Base-by-base conservation (phyloP, 2,797 vertebrate genomes). In the Chelmon rostratus region DNA sequence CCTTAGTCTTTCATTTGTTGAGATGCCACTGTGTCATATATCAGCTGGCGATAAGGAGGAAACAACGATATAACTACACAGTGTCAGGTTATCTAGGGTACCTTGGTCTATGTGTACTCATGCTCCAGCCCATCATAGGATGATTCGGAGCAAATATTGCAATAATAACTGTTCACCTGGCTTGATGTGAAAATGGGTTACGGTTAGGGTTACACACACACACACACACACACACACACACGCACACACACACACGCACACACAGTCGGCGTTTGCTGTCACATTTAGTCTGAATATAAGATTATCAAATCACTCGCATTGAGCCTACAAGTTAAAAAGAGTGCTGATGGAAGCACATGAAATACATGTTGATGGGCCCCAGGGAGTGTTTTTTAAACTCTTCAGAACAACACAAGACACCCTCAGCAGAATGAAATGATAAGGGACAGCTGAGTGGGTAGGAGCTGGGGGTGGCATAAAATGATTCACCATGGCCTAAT, bases 391-490 rank as follows among this genome's bases (percentile, higher is more conserved):
- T 76, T 53, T 82, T 82, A 68, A 78, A 77, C 59, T 84, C 66
- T 50, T 76, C 68, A 74, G 62, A 85, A 78, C 76, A 85, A 82
- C 80, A 74, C 74, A 71, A 79, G 59, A 57, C 64, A 80, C 87
- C 77, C 61, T 70, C 47, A 78, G 74, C 77, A 79, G 72, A 86
- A 88, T 82, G 50, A 74, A 85, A 81, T 13, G 73, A 86, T 86
- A 87, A 84, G 84, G 80, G 89, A 91, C 86, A 90, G 77, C 78
- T 87, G 89, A 90, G 91, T 87, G 88, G 88, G 88, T 68, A 54
- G 76, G 81, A 82, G 76, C 76, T 85, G 85, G 78, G 71, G 86
- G 87, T 82, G 82, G 88, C 79, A 86, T 76, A 46, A 82, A 85
- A 68, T 85, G 78, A 88, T 89, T 91, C 82, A 81, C 82, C 82